phyloP scores from a whole-genome alignment of 2,797 vertebrate genomes.

The Smutsia temminckii region DNA sequence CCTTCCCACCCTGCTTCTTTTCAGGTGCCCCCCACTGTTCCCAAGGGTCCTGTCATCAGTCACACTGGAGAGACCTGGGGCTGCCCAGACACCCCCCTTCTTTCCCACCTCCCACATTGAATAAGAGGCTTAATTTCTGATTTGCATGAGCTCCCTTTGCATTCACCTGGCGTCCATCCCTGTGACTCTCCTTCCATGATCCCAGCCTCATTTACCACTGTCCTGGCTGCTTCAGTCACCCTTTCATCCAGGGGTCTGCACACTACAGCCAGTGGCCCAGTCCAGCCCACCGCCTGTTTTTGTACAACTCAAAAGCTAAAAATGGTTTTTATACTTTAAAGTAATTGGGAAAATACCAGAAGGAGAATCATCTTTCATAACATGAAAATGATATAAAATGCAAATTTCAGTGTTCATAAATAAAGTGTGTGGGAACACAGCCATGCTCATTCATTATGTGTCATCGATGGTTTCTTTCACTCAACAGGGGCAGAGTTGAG shows the following conservation, averaged over 20 bases:
- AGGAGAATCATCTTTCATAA: conserved; percentile 56
- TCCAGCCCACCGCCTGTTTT: background rate
- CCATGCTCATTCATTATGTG: conserved; percentile 12
- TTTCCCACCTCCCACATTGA: background rate
- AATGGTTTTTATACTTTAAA: conserved; percentile 61
- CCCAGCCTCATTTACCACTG: background rate
- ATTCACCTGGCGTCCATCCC: background rate
- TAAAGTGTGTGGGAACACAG: conserved; percentile 61
- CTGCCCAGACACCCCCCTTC: background rate
- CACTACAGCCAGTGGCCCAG: background rate
- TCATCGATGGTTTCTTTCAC: background rate
- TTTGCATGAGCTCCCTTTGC: background rate
- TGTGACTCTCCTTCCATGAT: background rate
- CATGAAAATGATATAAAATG: conserved; percentile 63
- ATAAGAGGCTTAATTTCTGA: background rate
- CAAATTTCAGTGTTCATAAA: conserved; percentile 64
- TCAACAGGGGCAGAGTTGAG: background rate
- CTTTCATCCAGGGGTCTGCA: background rate
- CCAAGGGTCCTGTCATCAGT: background rate
- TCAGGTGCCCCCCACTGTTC: background rate
- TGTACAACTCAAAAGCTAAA: background rate
- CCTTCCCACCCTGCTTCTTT: background rate
- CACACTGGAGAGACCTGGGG: background rate
- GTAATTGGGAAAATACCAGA: conserved; percentile 46
- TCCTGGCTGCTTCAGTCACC: background rate